Evolutionary conservation across 2,113 vertebrate species (phyloP), one percentile per base, ranked within the genome.

Genomic region (Platichthys stellatus): DNA sequence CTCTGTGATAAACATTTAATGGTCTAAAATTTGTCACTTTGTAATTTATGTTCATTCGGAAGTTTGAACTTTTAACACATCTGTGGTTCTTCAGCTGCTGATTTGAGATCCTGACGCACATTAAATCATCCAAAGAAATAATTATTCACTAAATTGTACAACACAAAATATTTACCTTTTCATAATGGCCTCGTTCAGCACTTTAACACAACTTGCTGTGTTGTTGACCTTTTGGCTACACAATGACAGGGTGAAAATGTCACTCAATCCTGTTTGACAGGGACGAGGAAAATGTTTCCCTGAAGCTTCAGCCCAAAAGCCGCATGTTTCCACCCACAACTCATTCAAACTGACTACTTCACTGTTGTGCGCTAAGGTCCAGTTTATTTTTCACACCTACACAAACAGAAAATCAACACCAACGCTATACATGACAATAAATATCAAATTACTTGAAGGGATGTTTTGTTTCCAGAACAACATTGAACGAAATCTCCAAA

Each of bases 371-470:
- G 53, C 68, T 23, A 38, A 57, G 51, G 57, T 72, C 70, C 45
- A 12, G 21, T 82, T 90, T 88, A 81, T 86, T 89, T 81, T 86
- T 59, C 77, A 84, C 67, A 78, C 84, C 84, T 69, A 83, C 83
- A 73, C 74, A 82, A 86, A 85, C 78, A 63, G 53, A 88, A 83
- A 78, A 62, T 24, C 47, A 76, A 31, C 57, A 70, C 26, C 14
- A 63, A 61, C 10, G 47, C 56, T 20, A 11, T 40, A 63, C 21
- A 69, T 26, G 47, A 65, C 83, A 65, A 40, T 23, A 59, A 66
- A 83, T 75, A n/a, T 15, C 26, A 26, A 71, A 70, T 26, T n/a
- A 66, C 53, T 62, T 60, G 40, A 38, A 31, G 58, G 24, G 47
- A 20, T 43, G 43, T 54, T 60, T 23, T 72, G 21, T 43, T 2